Evolutionary conservation across 2,888 invertebrate species (phyloP).

Genomic region (Argynnis bischoffii): DNA sequence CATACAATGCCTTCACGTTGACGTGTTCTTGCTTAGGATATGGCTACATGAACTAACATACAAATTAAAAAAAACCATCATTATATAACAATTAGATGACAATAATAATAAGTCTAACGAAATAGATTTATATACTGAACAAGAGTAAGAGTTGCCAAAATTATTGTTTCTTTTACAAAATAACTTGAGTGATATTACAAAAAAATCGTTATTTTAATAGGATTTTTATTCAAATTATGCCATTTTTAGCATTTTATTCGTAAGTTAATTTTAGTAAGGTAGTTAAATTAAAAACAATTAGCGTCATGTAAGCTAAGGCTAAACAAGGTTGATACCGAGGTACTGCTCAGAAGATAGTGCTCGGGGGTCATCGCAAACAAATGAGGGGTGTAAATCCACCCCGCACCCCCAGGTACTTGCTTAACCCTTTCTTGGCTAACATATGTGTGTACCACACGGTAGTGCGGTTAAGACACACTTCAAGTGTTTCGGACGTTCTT

Average conservation of each 20-base stretch:
- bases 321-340: constrained; percentile 62
- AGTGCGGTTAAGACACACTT: constrained; percentile 72
- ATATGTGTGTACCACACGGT: constrained; percentile 60
- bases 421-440: constrained; percentile 80
- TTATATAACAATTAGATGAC: no score
- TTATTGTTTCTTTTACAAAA: no score
- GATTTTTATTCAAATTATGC: no score
- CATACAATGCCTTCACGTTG: constrained; percentile 52
- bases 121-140: no score
- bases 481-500: constrained; percentile 76
- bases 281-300: background rate
- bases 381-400: constrained; percentile 85
- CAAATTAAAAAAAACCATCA: background rate
- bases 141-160: no score
- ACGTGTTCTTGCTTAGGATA: constrained; percentile 44
- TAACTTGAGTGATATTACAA: no score
- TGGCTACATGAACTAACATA: constrained; percentile 35
- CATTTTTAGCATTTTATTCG: no score
- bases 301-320: constrained; percentile 55
- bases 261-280: background rate
- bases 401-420: constrained; percentile 65
- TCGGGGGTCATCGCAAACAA: constrained; percentile 86
- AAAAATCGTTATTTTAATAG: no score
- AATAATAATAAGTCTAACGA: no score
- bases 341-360: constrained; percentile 67